Conservation (phyloP, 2,888 invertebrate genomes). For the Trissoscelio sp. region DNA sequence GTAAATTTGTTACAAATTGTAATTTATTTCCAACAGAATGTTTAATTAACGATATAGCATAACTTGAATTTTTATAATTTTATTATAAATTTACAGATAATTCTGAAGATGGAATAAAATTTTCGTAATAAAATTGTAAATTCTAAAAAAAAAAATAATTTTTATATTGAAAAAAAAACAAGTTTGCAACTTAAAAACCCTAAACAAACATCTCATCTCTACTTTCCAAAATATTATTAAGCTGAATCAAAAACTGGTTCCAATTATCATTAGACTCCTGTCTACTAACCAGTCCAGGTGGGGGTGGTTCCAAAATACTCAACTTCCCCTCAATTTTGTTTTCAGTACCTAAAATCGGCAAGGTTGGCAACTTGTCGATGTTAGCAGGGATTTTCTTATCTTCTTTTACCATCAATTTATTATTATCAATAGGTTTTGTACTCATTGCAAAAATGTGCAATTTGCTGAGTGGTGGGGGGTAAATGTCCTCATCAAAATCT, state of each 20-base stretch:
- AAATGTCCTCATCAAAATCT: constrained; percentile 55
- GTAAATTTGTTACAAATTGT: too few relatives aligned
- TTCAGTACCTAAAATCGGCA: constrained; percentile 76
- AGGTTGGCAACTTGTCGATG: constrained; percentile 77
- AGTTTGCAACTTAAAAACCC: constrained; percentile 31
- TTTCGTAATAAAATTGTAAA: too few relatives aligned
- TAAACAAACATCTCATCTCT: constrained; percentile 84
- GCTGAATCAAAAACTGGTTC: constrained; percentile 84
- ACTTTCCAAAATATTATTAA: constrained; percentile 84
- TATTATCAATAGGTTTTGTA: constrained; percentile 79
- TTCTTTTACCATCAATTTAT: constrained; percentile 70
- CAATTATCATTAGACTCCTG: constrained; percentile 84
- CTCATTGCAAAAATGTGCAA: constrained; percentile 81
- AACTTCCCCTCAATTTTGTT: constrained; percentile 74
- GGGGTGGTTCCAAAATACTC: constrained; percentile 81
- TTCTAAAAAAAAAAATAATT: too few relatives aligned
- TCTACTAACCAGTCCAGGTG: constrained; percentile 80
- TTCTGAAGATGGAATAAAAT: too few relatives aligned
- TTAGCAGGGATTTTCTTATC: constrained; percentile 73
- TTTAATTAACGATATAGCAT: too few relatives aligned
- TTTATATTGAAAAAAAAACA: too few relatives aligned
- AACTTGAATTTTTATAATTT: too few relatives aligned
- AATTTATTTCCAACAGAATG: too few relatives aligned
- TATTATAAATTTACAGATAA: too few relatives aligned
- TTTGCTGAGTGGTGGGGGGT: constrained; percentile 79